A percentile compares a stretch with the other conserved stretches of the same genome.
phyloP scores from a whole-genome alignment of 2,797 vertebrate genomes.

The Centroberyx gerrardi region DNA sequence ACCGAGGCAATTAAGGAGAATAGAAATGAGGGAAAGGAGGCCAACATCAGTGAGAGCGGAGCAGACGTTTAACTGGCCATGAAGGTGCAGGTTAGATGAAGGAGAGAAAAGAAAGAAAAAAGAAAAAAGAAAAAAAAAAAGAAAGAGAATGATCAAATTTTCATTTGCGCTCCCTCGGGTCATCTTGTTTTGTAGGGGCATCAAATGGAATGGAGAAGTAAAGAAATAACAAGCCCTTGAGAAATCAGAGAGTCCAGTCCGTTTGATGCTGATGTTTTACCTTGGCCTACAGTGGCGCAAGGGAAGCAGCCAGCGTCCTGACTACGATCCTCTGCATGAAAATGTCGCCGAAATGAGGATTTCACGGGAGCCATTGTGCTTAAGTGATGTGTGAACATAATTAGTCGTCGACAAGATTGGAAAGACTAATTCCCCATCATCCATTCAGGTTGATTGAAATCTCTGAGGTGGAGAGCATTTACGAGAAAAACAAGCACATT shows the following conservation, averaged over 20 bases:
- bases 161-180: constrained; percentile 93
- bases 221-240: constrained; percentile 89
- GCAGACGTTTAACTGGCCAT: constrained; percentile 85
- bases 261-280: constrained; percentile 94
- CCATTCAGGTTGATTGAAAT: constrained; percentile 69
- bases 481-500: constrained; percentile 1
- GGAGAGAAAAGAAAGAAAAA: constrained; percentile 11
- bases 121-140: constrained; percentile 46
- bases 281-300: constrained; percentile 88
- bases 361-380: constrained; percentile 72
- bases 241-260: constrained; percentile 91
- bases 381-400: constrained; percentile 74
- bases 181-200: constrained; percentile 95
- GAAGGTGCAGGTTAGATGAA: constrained; percentile 87
- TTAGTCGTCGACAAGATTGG: constrained; percentile 69
- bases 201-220: constrained; percentile 97
- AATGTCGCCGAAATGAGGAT: constrained; percentile 79
- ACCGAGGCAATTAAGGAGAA: constrained; percentile 85
- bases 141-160: constrained; percentile 87
- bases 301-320: constrained; percentile 87
- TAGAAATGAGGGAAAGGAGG: constrained; percentile 73
- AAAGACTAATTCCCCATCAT: constrained; percentile 65
- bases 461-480: constrained; percentile 61
- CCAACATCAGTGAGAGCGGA: constrained; percentile 79
- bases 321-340: constrained; percentile 82